phyloP scores from a whole-genome alignment of 2,797 vertebrate species.

The Lithobates sylvaticus region DNA sequence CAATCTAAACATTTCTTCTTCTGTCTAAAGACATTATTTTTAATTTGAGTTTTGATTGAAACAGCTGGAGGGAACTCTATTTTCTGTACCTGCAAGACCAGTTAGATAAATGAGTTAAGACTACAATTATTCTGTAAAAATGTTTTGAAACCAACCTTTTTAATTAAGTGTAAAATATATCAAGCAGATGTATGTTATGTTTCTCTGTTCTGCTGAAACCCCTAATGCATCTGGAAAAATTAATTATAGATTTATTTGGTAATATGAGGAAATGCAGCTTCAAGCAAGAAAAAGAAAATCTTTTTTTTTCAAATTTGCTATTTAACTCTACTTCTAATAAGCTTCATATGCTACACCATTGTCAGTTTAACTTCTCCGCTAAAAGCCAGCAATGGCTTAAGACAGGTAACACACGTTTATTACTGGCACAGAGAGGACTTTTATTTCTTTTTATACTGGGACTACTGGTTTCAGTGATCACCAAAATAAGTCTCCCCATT shows the following conservation, averaged over 20 bases:
- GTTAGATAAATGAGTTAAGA: constrained; percentile 62
- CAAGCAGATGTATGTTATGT: constrained; percentile 61
- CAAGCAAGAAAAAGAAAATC: constrained; percentile 52
- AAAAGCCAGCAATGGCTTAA: background rate
- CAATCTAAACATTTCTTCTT: constrained; percentile 49
- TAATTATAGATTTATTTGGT: constrained; percentile 64
- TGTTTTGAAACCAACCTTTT: constrained; percentile 62
- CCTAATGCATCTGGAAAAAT: constrained; percentile 62
- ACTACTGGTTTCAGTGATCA: background rate
- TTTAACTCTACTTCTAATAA: constrained; percentile 19
- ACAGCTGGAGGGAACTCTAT: constrained; percentile 58
- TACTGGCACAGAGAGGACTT: background rate
- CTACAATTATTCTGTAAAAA: constrained; percentile 62
- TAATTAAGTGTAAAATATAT: constrained; percentile 63
- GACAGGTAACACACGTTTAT: background rate
- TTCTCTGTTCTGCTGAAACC: constrained; percentile 50
- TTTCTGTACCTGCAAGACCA: constrained; percentile 60
- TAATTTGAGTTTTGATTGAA: constrained; percentile 59
- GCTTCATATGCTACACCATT: background rate
- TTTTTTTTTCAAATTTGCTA: constrained; percentile 29
- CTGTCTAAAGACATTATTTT: constrained; percentile 58
- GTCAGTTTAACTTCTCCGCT: no score
- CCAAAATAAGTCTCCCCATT: background rate
- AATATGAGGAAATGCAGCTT: constrained; percentile 62
- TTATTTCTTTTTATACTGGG: background rate